These are phyloP conservation scores for Archivesica marissinica DNA, from an alignment of 1,140 invertebrate genomes.

Conservation along the genomic window DNA sequence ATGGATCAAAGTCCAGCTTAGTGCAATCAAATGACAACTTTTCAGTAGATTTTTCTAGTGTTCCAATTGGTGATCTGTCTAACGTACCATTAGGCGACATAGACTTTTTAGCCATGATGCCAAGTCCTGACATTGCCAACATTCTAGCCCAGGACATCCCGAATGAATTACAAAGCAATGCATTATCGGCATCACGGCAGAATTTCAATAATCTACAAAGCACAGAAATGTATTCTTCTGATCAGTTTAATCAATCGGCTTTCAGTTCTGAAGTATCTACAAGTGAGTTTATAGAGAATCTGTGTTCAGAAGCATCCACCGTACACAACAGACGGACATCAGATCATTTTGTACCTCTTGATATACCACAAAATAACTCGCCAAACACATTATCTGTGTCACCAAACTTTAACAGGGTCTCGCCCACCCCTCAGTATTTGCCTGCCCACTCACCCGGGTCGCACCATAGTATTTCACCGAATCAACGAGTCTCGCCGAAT, in stretches of 20 bases:
- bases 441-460: constrained; percentile 27
- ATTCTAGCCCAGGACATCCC: background rate
- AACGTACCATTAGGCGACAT: constrained; percentile 19
- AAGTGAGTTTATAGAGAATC: constrained; percentile 1
- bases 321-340: background rate
- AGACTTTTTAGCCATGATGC: constrained; percentile 43
- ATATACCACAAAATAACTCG: background rate
- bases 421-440: background rate
- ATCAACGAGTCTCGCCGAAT: constrained; percentile 4
- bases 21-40: constrained; percentile 17
- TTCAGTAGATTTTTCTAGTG: constrained; percentile 45
- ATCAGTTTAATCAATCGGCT: background rate
- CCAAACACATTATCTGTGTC: constrained; percentile 20
- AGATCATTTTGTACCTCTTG: background rate
- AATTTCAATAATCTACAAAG: background rate
- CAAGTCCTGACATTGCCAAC: constrained; percentile 39
- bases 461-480: constrained; percentile 43
- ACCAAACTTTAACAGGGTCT: constrained; percentile 42
- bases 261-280: background rate
- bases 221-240: background rate
- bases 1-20: background rate
- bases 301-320: constrained; percentile 6
- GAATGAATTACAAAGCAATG: background rate
- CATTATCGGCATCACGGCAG: background rate
- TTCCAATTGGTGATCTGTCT: constrained; percentile 8